These are phyloP conservation scores for Dolichotis patagonum DNA, from an alignment of 2,113 vertebrate genomes.

Conservation along the genomic window DNA sequence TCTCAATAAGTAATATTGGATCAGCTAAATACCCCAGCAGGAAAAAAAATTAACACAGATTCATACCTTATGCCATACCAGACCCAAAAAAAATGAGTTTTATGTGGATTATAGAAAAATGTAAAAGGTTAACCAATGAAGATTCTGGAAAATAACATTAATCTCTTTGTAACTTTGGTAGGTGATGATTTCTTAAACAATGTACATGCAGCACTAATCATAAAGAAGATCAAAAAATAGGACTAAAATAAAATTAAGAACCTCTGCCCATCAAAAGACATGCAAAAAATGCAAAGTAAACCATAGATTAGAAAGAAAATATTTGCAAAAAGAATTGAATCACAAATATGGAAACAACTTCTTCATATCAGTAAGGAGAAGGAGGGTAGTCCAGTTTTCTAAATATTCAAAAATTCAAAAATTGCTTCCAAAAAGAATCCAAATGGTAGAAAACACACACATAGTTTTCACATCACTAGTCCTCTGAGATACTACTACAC, in stretches of 20 bases:
- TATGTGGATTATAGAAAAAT: neutral
- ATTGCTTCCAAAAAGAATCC: conserved; percentile 20
- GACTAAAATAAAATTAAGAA: neutral
- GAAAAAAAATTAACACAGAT: neutral
- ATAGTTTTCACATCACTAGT: neutral
- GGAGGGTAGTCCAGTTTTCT: neutral
- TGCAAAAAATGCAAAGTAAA: conserved; percentile 10
- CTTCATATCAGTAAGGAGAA: neutral
- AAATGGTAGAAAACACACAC: neutral
- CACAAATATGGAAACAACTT: neutral
- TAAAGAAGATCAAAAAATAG: neutral
- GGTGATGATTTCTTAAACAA: neutral
- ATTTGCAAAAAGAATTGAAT: neutral
- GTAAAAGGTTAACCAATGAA: neutral
- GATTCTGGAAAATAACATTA: neutral
- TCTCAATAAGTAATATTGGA: neutral
- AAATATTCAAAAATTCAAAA: neutral
- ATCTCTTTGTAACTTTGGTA: neutral
- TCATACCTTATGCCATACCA: neutral
- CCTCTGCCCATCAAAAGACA: neutral
- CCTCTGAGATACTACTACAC: neutral
- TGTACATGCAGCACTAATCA: neutral
- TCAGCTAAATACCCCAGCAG: neutral
- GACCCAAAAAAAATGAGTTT: neutral
- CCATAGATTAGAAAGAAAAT: neutral